These are phyloP conservation scores for Aquatica leii DNA, from an alignment of 2,888 invertebrate genomes.

Conservation along the genomic window DNA sequence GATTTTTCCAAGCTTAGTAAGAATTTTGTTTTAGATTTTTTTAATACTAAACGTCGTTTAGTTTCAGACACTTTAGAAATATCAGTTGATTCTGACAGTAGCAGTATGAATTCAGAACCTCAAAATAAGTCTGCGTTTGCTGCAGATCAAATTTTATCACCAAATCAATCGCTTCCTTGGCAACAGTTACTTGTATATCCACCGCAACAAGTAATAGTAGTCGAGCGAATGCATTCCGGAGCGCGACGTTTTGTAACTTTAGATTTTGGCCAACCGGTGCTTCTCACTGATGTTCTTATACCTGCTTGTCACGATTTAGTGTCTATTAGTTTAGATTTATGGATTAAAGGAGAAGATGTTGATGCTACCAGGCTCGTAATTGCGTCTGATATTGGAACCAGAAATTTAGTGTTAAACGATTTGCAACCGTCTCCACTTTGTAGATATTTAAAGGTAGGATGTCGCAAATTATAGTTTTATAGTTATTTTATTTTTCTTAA, in stretches of 20 bases:
- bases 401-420: constrained; percentile 86
- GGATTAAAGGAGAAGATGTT: constrained; percentile 86
- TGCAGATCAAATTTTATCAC: constrained; percentile 49
- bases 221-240: constrained; percentile 93
- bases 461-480: background rate
- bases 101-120: constrained; percentile 32
- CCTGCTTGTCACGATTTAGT: constrained; percentile 84
- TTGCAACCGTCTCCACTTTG: no score
- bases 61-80: constrained; percentile 37
- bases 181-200: constrained; percentile 81
- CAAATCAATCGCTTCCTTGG: constrained; percentile 67
- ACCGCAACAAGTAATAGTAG: constrained; percentile 84
- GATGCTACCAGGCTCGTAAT: constrained; percentile 86
- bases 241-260: constrained; percentile 91
- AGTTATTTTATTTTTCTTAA: constrained; percentile 32
- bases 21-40: constrained; percentile 5
- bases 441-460: constrained; percentile 84
- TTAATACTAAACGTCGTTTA: constrained; percentile 8
- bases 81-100: constrained; percentile 34
- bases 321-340: constrained; percentile 88
- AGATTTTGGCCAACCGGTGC: constrained; percentile 87
- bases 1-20: constrained; percentile 43
- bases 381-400: constrained; percentile 86
- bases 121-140: constrained; percentile 39
- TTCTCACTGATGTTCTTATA: constrained; percentile 86